phyloP scores from a whole-genome alignment of 2,113 vertebrate genomes.

The Trichechus manatus region DNA sequence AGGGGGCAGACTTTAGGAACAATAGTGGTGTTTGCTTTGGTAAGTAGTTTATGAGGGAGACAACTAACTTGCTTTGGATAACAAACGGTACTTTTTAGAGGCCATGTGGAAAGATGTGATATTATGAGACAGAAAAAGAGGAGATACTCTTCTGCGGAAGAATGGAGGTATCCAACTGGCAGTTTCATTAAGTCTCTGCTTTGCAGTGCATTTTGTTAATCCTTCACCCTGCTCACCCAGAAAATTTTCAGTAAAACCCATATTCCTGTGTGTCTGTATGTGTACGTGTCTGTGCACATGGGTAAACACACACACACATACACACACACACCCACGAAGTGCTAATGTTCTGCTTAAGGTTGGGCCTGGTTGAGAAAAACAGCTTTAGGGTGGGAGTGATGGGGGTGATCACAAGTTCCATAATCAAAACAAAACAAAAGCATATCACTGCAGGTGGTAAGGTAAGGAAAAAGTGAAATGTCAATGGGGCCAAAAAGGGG shows the following conservation, averaged over 20 bases:
- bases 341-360: background rate
- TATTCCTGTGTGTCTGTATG: background rate
- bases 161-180: background rate
- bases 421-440: background rate
- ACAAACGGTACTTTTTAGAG: background rate
- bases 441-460: background rate
- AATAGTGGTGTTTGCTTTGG: slow-evolving; percentile 22
- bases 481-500: background rate
- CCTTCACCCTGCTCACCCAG: background rate
- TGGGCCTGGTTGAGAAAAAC: background rate
- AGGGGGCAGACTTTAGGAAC: background rate
- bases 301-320: background rate
- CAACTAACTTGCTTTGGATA: background rate
- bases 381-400: background rate
- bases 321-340: too few relatives aligned
- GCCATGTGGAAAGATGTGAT: background rate
- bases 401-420: background rate
- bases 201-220: background rate
- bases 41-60: background rate
- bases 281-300: background rate
- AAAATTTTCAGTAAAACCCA: background rate
- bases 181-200: background rate
- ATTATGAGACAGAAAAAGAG: slow-evolving; percentile 25
- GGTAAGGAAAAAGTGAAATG: background rate
- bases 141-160: background rate